A percentile compares a stretch with the other conserved stretches of the same genome.
Conservation (phyloP, 2,113 vertebrate genomes). For the Chroicocephalus ridibundus region DNA sequence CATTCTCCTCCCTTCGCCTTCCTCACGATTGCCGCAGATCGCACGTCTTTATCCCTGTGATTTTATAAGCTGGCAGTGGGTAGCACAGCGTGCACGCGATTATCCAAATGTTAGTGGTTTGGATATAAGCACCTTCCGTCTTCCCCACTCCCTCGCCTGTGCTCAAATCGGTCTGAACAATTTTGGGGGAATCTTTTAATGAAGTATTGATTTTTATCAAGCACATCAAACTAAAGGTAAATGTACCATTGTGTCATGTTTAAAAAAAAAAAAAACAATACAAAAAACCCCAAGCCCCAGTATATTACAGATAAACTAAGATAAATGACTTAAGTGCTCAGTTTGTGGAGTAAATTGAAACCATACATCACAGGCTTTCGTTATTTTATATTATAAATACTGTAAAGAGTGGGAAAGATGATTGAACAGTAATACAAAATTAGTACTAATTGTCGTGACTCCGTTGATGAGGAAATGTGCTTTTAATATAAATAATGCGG, state of each 20-base stretch:
- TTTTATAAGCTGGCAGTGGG: neutral
- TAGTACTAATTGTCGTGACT: constrained; percentile 61
- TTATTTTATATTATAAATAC: constrained; percentile 75
- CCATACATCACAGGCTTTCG: constrained; percentile 79
- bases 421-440: constrained; percentile 75
- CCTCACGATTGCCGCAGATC: fast-evolving
- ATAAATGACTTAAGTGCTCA: constrained; percentile 83
- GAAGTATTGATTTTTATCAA: constrained; percentile 80
- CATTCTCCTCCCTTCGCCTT: neutral
- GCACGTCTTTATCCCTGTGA: neutral
- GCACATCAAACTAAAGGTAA: constrained; percentile 80
- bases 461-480: constrained; percentile 25
- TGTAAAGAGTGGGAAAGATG: constrained; percentile 68
- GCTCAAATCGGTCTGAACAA: constrained; percentile 58
- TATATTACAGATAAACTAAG: constrained; percentile 82
- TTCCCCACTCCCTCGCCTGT: neutral
- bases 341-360: constrained; percentile 81
- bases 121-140: neutral
- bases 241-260: constrained; percentile 72
- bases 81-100: fast-evolving
- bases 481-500: constrained; percentile 51
- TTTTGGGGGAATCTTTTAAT: constrained; percentile 78
- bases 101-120: neutral
- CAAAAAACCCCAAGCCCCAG: constrained; percentile 35
- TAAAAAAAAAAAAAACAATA: constrained; percentile 66